phyloP scores from a whole-genome alignment of 2,888 invertebrate genomes.

The Ecliptopera silaceata region DNA sequence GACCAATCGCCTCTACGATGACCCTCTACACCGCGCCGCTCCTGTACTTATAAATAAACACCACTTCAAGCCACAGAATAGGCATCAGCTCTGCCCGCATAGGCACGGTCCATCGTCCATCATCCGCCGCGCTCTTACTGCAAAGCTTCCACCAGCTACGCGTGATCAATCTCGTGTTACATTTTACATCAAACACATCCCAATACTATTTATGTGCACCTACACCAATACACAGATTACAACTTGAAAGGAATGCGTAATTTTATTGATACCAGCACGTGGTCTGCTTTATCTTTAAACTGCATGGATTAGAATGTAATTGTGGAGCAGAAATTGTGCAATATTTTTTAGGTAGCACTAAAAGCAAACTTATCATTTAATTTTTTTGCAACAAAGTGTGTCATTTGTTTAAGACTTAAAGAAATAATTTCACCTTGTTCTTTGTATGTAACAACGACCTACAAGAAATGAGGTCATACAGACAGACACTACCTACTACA shows the following conservation, averaged over 20 bases:
- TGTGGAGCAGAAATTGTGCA: conserved; percentile 4
- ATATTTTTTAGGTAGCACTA: neutral
- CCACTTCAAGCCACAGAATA: conserved; percentile 30
- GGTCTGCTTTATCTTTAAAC: conserved; percentile 29
- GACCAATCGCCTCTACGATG: conserved; percentile 50
- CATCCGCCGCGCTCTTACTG: conserved; percentile 20
- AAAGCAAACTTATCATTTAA: neutral
- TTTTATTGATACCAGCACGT: conserved; percentile 39
- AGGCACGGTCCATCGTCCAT: conserved; percentile 27
- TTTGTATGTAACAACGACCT: conserved; percentile 14
- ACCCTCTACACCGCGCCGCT: conserved; percentile 46
- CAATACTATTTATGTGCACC: conserved; percentile 35
- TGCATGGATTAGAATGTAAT: conserved; percentile 11
- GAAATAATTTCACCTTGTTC: conserved; percentile 15
- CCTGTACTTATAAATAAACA: conserved; percentile 62
- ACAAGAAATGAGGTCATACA: conserved; percentile 26
- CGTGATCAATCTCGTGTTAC: conserved; percentile 30
- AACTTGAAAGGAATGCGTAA: conserved; percentile 41
- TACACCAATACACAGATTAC: conserved; percentile 36
- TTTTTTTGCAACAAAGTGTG: neutral
- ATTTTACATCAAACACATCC: conserved; percentile 36
- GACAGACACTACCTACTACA: conserved; percentile 17
- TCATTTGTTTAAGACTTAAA: conserved; percentile 1
- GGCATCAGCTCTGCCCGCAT: neutral
- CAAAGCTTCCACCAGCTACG: conserved; percentile 18